A percentile compares a stretch with the other conserved stretches of the same genome.
These are phyloP conservation scores for Heteromormyrus szaboi DNA, from an alignment of 2,797 vertebrate genomes.

Conservation along the genomic window DNA sequence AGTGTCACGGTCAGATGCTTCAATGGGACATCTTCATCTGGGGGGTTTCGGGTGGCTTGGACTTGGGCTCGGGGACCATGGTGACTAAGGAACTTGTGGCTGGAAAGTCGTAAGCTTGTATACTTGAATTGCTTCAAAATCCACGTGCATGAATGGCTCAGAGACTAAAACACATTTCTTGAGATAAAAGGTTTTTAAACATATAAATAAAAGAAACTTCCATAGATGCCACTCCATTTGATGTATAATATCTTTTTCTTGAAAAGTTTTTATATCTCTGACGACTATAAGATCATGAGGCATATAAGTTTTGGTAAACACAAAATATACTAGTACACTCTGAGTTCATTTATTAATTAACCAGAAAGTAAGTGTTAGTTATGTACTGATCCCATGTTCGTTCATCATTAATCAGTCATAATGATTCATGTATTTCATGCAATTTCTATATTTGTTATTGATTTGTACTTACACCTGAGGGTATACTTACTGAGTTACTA, in stretches of 20 bases:
- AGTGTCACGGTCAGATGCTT: background rate
- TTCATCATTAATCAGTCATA: background rate
- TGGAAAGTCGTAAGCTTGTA: background rate
- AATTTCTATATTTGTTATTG: background rate
- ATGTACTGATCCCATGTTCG: background rate
- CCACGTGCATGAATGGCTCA: background rate
- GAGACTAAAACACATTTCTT: background rate
- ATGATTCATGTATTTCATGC: background rate
- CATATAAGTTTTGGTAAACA: background rate
- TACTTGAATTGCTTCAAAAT: background rate
- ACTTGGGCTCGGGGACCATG: background rate
- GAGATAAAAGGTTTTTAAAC: background rate
- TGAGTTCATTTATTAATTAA: background rate
- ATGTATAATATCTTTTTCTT: background rate
- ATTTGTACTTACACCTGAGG: background rate
- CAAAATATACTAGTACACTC: background rate
- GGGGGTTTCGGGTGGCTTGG: background rate
- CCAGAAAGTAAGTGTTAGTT: background rate
- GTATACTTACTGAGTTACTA: background rate
- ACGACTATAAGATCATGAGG: background rate
- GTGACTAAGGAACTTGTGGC: background rate
- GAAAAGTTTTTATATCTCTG: background rate
- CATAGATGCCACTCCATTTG: background rate
- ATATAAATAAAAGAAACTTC: background rate
- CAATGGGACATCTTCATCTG: background rate